Percentiles rank a stretch among this genome's conserved stretches.
Conservation (phyloP, 2,888 invertebrate species). For the Smittia sp. region DNA sequence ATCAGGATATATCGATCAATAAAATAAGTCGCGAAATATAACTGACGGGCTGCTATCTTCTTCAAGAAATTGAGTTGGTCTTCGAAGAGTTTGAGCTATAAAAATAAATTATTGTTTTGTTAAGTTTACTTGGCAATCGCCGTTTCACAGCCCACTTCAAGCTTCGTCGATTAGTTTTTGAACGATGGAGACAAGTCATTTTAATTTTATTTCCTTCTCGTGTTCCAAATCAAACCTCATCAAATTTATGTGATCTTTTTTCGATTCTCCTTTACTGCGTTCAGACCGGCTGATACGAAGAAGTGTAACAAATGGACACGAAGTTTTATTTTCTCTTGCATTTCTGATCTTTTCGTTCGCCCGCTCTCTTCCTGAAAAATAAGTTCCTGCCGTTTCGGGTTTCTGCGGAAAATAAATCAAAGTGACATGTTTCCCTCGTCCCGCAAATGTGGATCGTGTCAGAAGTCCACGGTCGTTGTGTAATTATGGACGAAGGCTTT, state of each 20-base stretch:
- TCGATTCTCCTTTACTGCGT: neutral
- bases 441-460: neutral
- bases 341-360: neutral
- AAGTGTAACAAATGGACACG: slow-evolving; percentile 26
- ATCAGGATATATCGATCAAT: no score
- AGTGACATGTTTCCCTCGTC: neutral
- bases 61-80: no score
- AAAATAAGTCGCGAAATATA: no score
- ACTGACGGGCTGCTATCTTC: neutral
- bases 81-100: slow-evolving; percentile 29
- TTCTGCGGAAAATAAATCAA: slow-evolving; percentile 2
- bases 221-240: no score
- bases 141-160: neutral
- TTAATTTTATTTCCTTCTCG: neutral
- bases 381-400: neutral
- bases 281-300: neutral
- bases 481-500: neutral
- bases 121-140: neutral
- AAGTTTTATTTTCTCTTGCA: neutral
- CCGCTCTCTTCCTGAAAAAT: neutral
- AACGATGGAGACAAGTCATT: neutral
- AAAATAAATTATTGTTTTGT: slow-evolving; percentile 32
- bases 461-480: neutral
- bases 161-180: neutral
- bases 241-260: no score